Evolutionary conservation across 2,113 vertebrate genomes (phyloP).

Genomic region (Erythrocebus patas): DNA sequence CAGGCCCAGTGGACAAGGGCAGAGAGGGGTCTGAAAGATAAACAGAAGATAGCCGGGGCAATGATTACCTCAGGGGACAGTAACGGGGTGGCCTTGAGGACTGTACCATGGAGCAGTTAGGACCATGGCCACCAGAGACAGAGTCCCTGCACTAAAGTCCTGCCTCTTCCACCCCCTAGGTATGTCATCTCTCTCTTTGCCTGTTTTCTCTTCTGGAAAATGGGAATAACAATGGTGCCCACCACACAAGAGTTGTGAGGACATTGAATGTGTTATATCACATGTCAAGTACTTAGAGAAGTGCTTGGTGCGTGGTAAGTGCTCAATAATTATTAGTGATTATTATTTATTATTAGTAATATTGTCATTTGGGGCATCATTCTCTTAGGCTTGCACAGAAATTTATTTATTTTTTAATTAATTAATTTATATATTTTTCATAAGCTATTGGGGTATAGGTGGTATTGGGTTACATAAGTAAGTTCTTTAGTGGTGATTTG

Average conservation of each 20-base stretch:
- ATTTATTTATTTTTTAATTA: background rate
- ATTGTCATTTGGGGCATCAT: accelerated
- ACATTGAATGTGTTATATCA: accelerated
- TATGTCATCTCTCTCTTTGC: background rate
- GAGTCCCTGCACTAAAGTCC: background rate
- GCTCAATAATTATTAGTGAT: background rate
- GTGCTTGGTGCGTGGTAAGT: background rate
- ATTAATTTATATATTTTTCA: too few species aligned
- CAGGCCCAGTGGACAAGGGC: background rate
- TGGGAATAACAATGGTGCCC: background rate
- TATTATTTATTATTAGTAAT: too few species aligned
- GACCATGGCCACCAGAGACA: background rate
- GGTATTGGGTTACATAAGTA: too few species aligned
- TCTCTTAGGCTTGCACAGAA: background rate
- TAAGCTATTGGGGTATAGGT: too few species aligned
- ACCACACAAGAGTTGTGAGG: background rate
- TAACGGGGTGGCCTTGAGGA: background rate
- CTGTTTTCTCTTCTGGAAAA: background rate
- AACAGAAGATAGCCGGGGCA: accelerated
- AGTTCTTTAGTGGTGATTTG: too few species aligned
- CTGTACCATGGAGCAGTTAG: background rate
- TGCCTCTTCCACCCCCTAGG: background rate
- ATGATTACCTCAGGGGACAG: background rate
- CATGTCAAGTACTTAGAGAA: background rate
- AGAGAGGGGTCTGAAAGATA: background rate